These are phyloP conservation scores for Euphydryas editha DNA, from an alignment of 2,888 invertebrate genomes.

Conservation along the genomic window DNA sequence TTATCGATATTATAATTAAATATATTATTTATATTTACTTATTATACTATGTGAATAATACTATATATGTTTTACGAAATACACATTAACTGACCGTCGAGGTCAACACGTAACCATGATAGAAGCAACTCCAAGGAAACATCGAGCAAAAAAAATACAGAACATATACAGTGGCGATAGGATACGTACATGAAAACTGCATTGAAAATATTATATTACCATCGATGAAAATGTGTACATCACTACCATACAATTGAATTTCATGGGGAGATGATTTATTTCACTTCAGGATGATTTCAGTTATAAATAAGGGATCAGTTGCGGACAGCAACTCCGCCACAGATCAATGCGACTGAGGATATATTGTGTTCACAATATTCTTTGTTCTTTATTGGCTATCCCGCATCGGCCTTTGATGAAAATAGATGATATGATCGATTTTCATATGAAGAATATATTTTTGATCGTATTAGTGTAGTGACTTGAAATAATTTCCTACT, in stretches of 20 bases:
- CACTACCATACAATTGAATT: conserved; percentile 64
- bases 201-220: too few relatives aligned
- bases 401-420: conserved; percentile 11
- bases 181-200: too few relatives aligned
- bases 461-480: neutral
- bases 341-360: conserved; percentile 44
- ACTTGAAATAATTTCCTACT: too few relatives aligned
- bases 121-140: too few relatives aligned
- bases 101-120: too few relatives aligned
- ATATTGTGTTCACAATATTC: conserved; percentile 42
- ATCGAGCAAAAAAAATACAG: too few relatives aligned
- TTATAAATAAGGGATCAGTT: conserved; percentile 61
- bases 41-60: too few relatives aligned
- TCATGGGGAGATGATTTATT: conserved; percentile 40
- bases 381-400: conserved; percentile 45
- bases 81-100: too few relatives aligned
- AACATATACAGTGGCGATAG: too few relatives aligned
- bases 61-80: too few relatives aligned
- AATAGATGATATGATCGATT: neutral
- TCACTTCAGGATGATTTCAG: conserved; percentile 67
- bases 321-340: conserved; percentile 51
- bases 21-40: too few relatives aligned
- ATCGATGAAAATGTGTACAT: conserved; percentile 38
- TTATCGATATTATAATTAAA: too few relatives aligned
- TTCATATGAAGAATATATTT: neutral